Conservation (phyloP, 2,797 vertebrate species). For the Leucoraja ocellata region DNA sequence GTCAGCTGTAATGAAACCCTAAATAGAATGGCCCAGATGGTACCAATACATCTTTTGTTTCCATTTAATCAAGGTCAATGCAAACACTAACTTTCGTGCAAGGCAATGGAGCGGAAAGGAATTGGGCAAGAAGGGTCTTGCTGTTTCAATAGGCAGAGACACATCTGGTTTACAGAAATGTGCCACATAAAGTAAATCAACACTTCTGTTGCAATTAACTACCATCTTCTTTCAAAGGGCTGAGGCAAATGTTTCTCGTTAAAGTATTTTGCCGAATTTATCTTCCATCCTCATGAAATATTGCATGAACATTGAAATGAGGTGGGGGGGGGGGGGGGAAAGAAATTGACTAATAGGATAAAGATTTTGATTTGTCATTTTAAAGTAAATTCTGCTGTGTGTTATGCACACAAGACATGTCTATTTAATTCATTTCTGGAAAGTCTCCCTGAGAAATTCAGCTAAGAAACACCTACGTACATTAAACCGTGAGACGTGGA, state of each 20-base stretch:
- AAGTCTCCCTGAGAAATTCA: neutral
- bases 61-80: slow-evolving; percentile 33
- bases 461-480: neutral
- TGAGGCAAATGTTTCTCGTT: neutral
- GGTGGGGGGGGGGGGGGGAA: too few species aligned
- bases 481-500: neutral
- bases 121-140: slow-evolving; percentile 29
- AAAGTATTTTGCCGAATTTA: neutral
- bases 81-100: slow-evolving; percentile 30
- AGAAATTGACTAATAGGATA: neutral
- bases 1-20: slow-evolving; percentile 67
- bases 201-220: neutral
- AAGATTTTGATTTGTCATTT: neutral
- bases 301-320: neutral
- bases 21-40: slow-evolving; percentile 61
- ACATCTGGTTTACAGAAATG: slow-evolving; percentile 36
- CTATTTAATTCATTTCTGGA: neutral
- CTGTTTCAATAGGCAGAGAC: slow-evolving; percentile 33
- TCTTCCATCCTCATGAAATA: neutral
- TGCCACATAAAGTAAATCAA: neutral
- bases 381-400: neutral
- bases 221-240: neutral
- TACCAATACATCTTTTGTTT: slow-evolving; percentile 56
- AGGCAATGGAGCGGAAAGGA: slow-evolving; percentile 28
- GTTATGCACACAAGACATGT: neutral